Conservation (phyloP, 1,140 invertebrate species). For the Galleria mellonella region DNA sequence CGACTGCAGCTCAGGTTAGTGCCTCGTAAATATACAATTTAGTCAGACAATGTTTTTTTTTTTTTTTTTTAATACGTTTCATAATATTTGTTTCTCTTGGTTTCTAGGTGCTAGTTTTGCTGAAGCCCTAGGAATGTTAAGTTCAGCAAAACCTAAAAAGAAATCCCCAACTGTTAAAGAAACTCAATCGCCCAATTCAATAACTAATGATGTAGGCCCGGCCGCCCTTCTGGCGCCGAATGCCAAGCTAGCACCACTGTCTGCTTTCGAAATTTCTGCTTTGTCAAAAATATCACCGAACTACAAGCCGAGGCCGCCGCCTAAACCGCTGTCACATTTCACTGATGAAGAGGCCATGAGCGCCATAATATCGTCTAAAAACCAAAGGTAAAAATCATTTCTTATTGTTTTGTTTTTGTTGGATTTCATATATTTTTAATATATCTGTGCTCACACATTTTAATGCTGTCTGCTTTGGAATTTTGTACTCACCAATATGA, state of each 20-base stretch:
- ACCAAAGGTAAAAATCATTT: slow-evolving; percentile 28
- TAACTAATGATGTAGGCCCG: slow-evolving; percentile 58
- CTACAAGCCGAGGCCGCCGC: slow-evolving; percentile 80
- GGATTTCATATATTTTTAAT: neutral
- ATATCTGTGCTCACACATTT: too few relatives aligned
- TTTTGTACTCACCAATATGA: too few relatives aligned
- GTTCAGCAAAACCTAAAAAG: slow-evolving; percentile 68
- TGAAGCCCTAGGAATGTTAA: slow-evolving; percentile 85
- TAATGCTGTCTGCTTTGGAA: too few relatives aligned
- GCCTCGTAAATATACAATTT: neutral
- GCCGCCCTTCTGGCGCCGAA: slow-evolving; percentile 75
- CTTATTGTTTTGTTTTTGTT: neutral
- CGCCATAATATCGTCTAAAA: slow-evolving; percentile 83
- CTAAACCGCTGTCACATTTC: slow-evolving; percentile 54
- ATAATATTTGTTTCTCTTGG: neutral
- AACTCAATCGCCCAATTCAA: slow-evolving; percentile 25
- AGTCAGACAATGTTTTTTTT: neutral
- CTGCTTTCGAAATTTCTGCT: slow-evolving; percentile 77
- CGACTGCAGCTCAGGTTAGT: slow-evolving; percentile 77
- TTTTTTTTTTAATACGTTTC: neutral
- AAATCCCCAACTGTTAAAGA: slow-evolving; percentile 39
- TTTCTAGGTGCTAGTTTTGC: slow-evolving; percentile 83
- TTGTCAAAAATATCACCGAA: slow-evolving; percentile 85
- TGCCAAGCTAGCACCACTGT: slow-evolving; percentile 79
- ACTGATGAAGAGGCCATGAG: slow-evolving; percentile 80